Evolutionary conservation across 2,113 vertebrate genomes (phyloP), one percentile per base, ranked within the genome.

Genomic region (Elachura formosa): DNA sequence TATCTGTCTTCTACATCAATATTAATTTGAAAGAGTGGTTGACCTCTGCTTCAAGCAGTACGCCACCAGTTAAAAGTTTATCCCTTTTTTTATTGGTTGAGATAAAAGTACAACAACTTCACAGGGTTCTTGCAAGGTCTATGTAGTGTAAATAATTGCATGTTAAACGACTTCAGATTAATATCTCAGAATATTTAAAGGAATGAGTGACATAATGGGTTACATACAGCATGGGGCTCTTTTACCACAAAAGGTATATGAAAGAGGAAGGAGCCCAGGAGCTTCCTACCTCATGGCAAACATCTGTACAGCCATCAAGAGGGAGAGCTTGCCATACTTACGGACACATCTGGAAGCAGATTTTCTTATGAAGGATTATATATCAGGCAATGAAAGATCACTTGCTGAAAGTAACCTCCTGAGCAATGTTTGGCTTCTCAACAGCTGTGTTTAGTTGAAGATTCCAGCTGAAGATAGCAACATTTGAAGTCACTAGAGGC

Each of bases 401-500:
- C 68, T 94, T 81, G 78, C 52, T 80, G 59, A 88, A 93, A 91
- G 78, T 71, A 95, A 90, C 63, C 75, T 95, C 75, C 75, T 68
- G 82, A 94, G 67, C 52, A 69, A 76, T 25, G 14, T 89, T 95
- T 90, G 56, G 2, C 51, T 94, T 87, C 51, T 71, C 82, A 88
- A 76, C 79, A 84, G 71, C 91, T 95, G 90, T 86, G 72, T 93
- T 94, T 93, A 86, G 63, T 28, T 86, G 90, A 88, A 40, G 55
- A 83, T 80, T 97, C 79, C 91, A 88, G 78, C n/a, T 93, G 90
- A 97, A 83, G 31, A 90, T 40, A 88, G 41, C 80, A 84, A 91
- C 51, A 67, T 90, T 74, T 96, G 29, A 41, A 93, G n/a, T 59
- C 63, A 77, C 46, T 67, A n/a, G 67, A 80, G 75, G 59, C 20